Evolutionary conservation across 1,140 invertebrate genomes (phyloP), one percentile per base, ranked within the genome.

Genomic region (Pogonomyrmex barbatus): DNA sequence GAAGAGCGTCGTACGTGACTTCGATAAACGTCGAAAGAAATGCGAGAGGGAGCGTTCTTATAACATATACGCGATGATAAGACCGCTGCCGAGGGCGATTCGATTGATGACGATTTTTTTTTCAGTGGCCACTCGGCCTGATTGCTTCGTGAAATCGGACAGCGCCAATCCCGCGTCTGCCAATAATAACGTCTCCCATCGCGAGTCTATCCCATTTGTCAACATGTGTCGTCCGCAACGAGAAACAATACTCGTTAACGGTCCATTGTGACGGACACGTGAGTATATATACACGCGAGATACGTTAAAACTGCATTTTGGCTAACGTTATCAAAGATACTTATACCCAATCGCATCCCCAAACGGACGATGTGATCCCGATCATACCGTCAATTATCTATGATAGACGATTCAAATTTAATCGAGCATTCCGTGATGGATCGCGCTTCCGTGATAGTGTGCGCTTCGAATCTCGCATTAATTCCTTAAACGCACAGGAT

Each of bases 221-320:
- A 73, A 70, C 58, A 58, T 70, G 54, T 60, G 63, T 62, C 63
- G 47, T 50, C 33, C 83, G 30, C 87, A 88, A 70, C 67, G 70
- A 62, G 70, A 36, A 84, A 78, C 79, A 58, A 73, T 87, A 78
- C 86, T 87, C 87, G 87, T 88, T 88, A 88, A 85, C 56, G 33
- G 56, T 76, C 24, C 42, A 76, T 73, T 65, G 30, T 54, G 78
- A 71, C 52, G 45, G 63, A 58, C 45, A 24, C 36, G n/a, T 67
- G 36, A 68, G 6, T 9, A 50, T 58, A 50, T 58, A 47, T 33
- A 52, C 17, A 45, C 36, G 30, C 52, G 47, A 82, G 67, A 75
- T 60, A 68, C 36, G 56, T 52, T 63, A 82, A 88, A 83, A 85
- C 47, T 50, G 24, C 60, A 75, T 54, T 73, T 73, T 14, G 12